These are phyloP conservation scores for Leptodactylus fuscus DNA, from an alignment of 2,113 vertebrate genomes.

Conservation along the genomic window DNA sequence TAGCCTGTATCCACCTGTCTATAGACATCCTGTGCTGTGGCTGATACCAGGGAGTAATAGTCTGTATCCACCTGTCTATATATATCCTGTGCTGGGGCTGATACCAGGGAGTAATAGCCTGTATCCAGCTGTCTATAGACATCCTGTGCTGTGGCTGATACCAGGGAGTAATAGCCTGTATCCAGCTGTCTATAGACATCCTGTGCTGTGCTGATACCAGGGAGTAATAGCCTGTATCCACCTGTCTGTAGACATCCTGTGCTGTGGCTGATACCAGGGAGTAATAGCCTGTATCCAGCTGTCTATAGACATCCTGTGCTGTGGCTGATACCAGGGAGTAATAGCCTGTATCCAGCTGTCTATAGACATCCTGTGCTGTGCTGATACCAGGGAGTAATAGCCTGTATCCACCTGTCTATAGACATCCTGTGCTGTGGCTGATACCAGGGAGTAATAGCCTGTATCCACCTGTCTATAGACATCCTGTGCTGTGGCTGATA, in stretches of 20 bases:
- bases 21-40: background rate
- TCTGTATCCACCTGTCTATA: background rate
- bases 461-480: too few relatives aligned
- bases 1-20: background rate
- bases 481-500: background rate
- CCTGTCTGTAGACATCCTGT: background rate
- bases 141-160: background rate
- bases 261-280: background rate
- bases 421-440: background rate
- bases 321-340: background rate
- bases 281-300: background rate
- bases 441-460: background rate
- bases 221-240: background rate
- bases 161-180: background rate
- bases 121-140: too few relatives aligned
- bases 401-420: background rate
- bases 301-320: too few relatives aligned
- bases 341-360: background rate
- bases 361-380: too few relatives aligned
- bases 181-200: too few relatives aligned
- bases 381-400: background rate
- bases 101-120: background rate
- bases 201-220: too few relatives aligned
- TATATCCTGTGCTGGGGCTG: background rate
- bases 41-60: background rate